Conservation (phyloP, 2,888 invertebrate species). For the Cryptocephalus moraei region DNA sequence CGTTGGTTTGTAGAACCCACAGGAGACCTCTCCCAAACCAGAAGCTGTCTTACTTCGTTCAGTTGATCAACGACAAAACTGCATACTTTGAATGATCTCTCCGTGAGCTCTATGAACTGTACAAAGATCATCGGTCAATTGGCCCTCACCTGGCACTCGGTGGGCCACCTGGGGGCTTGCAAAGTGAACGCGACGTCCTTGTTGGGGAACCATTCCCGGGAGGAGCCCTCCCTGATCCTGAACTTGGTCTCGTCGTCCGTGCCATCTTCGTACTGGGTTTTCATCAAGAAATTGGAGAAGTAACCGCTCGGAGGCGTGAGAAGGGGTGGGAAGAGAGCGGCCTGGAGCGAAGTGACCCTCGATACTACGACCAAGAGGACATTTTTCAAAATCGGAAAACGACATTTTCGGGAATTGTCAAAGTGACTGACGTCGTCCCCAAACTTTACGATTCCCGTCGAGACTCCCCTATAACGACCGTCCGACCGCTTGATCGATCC, state of each 20-base stretch:
- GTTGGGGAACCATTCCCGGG: conserved; percentile 50
- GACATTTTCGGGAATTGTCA: neutral
- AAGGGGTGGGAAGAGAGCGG: conserved; percentile 50
- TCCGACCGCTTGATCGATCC: no score
- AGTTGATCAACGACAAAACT: no score
- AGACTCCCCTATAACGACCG: no score
- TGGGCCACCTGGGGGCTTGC: conserved; percentile 79
- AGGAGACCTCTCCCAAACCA: no score
- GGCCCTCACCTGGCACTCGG: conserved; percentile 69
- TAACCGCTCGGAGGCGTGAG: conserved; percentile 39
- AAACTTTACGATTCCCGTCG: no score
- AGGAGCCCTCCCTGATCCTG: conserved; percentile 17
- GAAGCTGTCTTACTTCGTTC: no score
- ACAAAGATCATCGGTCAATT: no score
- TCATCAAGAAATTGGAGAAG: conserved; percentile 55
- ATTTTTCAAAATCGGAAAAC: neutral
- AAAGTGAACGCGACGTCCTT: conserved; percentile 42
- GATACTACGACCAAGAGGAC: conserved; percentile 14
- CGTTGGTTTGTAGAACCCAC: no score
- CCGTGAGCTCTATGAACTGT: no score
- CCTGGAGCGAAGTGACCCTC: conserved; percentile 55
- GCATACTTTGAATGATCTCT: no score
- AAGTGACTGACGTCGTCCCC: no score
- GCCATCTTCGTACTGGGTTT: conserved; percentile 40
- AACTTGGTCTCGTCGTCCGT: conserved; percentile 33